Evolutionary conservation across 2,888 invertebrate genomes (phyloP).

Genomic region (Prenolepis imparis): DNA sequence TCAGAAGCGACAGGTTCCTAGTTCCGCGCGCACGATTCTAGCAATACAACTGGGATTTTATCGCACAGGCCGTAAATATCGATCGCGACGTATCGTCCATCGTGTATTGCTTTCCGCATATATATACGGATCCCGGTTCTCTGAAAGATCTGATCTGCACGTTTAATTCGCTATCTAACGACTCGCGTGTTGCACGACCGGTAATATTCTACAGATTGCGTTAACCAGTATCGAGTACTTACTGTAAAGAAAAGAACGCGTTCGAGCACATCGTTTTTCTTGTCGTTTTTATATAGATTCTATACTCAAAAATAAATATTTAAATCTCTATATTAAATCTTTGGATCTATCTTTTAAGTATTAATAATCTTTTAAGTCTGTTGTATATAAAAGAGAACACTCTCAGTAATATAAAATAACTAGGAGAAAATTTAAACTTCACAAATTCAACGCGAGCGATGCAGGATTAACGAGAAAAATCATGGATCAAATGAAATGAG

Average conservation of each 20-base stretch:
- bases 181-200: conserved; percentile 35
- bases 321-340: background rate
- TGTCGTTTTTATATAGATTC: background rate
- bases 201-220: conserved; percentile 28
- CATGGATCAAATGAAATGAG: background rate
- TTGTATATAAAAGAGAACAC: background rate
- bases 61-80: conserved; percentile 43
- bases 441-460: background rate
- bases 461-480: conserved; percentile 28
- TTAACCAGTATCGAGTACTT: conserved; percentile 16
- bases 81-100: conserved; percentile 45
- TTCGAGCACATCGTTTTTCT: background rate
- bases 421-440: background rate
- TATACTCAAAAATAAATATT: background rate
- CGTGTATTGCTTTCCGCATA: conserved; percentile 32
- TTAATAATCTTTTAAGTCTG: background rate
- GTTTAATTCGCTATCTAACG: conserved; percentile 39
- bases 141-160: conserved; percentile 48
- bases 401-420: background rate
- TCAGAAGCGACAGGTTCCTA: conserved; percentile 52
- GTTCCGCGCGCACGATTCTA: conserved; percentile 39
- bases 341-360: too few relatives aligned
- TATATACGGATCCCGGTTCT: conserved; percentile 16
- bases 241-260: background rate
- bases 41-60: conserved; percentile 41